A percentile compares a stretch with the other conserved stretches of the same genome.
Conservation (phyloP, 2,888 invertebrate genomes). For the Microctonus aethiopoides region DNA sequence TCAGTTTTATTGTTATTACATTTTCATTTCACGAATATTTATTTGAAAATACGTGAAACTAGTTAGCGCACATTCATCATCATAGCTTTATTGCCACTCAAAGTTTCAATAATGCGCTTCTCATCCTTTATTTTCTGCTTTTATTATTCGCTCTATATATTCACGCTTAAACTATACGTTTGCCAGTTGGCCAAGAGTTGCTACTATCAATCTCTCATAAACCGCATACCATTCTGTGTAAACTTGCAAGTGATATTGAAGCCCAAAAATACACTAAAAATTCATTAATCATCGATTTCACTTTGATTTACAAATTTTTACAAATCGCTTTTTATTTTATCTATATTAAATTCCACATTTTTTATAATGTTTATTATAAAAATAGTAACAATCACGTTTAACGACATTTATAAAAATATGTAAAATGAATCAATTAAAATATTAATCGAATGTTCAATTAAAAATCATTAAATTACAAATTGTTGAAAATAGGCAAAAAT, state of each 20-base stretch:
- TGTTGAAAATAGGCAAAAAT: constrained; percentile 28
- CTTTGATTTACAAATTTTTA: background rate
- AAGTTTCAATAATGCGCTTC: constrained; percentile 44
- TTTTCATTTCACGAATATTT: background rate
- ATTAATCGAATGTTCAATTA: background rate
- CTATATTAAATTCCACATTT: background rate
- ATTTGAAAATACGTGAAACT: constrained; percentile 5
- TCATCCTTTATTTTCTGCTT: constrained; percentile 2
- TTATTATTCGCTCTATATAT: constrained; percentile 26
- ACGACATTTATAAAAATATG: no score
- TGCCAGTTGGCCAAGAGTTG: constrained; percentile 13
- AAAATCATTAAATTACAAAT: constrained; percentile 6
- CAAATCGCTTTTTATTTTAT: background rate
- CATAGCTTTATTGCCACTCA: constrained; percentile 41
- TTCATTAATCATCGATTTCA: background rate
- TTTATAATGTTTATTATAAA: no score
- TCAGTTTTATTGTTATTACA: background rate
- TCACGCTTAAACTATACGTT: constrained; percentile 13
- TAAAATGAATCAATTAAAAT: background rate
- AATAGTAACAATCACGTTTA: no score
- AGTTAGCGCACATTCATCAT: constrained; percentile 32
- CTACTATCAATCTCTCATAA: constrained; percentile 48
- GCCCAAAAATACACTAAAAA: no score
- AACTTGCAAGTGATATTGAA: constrained; percentile 50
- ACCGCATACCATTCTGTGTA: constrained; percentile 50